Evolutionary conservation across 2,888 invertebrate species (phyloP), one percentile per base, ranked within the genome.

Genomic region (Thecocarcelia acutangulata): DNA sequence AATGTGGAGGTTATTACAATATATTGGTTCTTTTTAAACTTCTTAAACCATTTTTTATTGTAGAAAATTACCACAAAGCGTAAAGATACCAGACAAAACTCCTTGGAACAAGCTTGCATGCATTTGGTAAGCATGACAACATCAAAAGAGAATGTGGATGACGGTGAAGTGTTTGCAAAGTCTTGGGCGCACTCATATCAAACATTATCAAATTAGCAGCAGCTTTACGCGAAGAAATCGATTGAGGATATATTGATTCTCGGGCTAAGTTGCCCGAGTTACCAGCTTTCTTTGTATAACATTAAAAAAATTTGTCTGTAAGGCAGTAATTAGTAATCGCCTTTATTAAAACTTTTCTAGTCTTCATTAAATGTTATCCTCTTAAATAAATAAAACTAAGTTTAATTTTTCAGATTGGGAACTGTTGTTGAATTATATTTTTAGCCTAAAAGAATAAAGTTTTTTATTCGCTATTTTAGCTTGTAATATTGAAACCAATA

Each of bases 141-240:
- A 17, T 37, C 33, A 33, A 37, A 56, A 56, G 56, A 37, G 56
- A 56, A 11, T 56, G 15, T 17, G 17, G 33, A 56, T 12, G 37
- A 37, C 12, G 56, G 56, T 15, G 56, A 56, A 56, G 37, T 56
- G 37, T 56, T 56, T 56, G 56, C 56, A 56, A 56, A 56, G 17
- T 56, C 56, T 33, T 56, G 56, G 56, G 56, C 33, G 56, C 56
- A 37, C 56, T 56, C 56, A 56, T 56, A 56, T 56, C 33, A 56
- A 37, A 56, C 33, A 37, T 37, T 56, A 17, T 17, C 56, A 56
- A 17, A 17, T 56, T 15, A 56, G 56, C 56, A 56, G 56, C 56
- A 56, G 56, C 33, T 56, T 56, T 56, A 52, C 15, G 54, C 54
- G 28, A 54, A 54, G 33, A 54, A 54, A 33, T 28, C 54, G 9